Evolutionary conservation across 2,113 vertebrate genomes (phyloP), one percentile per base, ranked within the genome.

Genomic region (Amphiprion ocellaris): DNA sequence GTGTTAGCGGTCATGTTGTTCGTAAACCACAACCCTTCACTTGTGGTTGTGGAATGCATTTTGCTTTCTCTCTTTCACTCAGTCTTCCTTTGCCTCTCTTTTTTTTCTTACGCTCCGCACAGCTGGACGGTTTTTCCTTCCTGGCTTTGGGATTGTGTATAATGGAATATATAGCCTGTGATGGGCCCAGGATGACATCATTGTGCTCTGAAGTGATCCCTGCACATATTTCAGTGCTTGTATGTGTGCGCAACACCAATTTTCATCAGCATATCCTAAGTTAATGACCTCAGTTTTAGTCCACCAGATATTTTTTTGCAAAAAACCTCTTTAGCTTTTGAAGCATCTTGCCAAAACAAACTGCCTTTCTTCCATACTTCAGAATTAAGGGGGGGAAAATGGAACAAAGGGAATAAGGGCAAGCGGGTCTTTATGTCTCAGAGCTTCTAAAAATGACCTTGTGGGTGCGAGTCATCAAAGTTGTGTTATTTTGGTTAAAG

Each of bases 1-100:
- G 69, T 47, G 82, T 86, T 82, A 78, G 86, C 52, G 86, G 87
- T 89, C 79, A 70, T 87, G 76, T 89, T 80, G 83, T 64, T 72
- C 76, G 4, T 10, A 76, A 83, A 84, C 86, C 81, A 55, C 85
- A 87, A 55, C 58, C 33, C 65, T 88, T 61, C 77, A 68, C 68
- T 93, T 90, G 81, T 77, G 89, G 87, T 88, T 87, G 77, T 80
- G 83, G 61, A 90, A 87, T 90, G 65, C 83, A 69, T 79, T 88
- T 85, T 59, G 53, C 30, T 46, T 54, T 74, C 44, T 69, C 62
- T 44, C 65, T 66, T 56, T 41, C 61, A 26, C 47, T 15, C 72
- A 1, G 0, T 4, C 66, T 63, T 19, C 23, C 69, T 24, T 44
- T 44, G 41, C 41, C 59, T 39, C 26, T 58, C 64, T 50, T 55